A percentile compares a stretch with the other conserved stretches of the same genome.
phyloP scores from a whole-genome alignment of 2,888 invertebrate species.

The Heliconius charithonia region DNA sequence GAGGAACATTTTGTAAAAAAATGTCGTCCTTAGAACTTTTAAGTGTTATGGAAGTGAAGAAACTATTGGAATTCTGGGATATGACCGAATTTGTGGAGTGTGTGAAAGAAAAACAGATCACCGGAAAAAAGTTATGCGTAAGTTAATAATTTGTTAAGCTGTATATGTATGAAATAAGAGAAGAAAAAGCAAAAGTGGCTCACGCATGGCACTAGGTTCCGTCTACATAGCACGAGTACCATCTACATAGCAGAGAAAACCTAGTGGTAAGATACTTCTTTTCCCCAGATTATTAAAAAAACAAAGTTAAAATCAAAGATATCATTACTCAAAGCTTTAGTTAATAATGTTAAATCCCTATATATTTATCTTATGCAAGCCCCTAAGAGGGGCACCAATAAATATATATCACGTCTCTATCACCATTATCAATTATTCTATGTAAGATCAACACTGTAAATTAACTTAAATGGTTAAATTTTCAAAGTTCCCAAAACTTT shows the following conservation, averaged over 20 bases:
- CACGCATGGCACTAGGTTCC: too few species aligned
- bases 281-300: not conserved
- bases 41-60: slow-evolving; percentile 57
- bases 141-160: slow-evolving; percentile 44
- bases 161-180: too few species aligned
- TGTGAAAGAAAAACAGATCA: slow-evolving; percentile 60
- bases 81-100: slow-evolving; percentile 66
- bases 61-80: slow-evolving; percentile 58
- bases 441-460: slow-evolving; percentile 46
- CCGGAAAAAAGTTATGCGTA: slow-evolving; percentile 69
- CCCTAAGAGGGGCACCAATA: slow-evolving; percentile 45
- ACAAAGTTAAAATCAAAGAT: not conserved
- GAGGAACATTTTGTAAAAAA: not conserved
- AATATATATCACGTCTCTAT: slow-evolving; percentile 32
- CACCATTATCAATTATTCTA: slow-evolving; percentile 46
- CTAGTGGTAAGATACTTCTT: not conserved
- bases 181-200: too few species aligned
- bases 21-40: slow-evolving; percentile 56
- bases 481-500: slow-evolving; percentile 46
- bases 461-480: slow-evolving; percentile 45
- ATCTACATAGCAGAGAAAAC: not conserved
- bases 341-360: not conserved
- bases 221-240: not conserved
- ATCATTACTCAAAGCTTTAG: not conserved
- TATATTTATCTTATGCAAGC: slow-evolving; percentile 5